Conservation (phyloP, 2,113 vertebrate genomes). For the Gnathonemus echidnorhynchus region DNA sequence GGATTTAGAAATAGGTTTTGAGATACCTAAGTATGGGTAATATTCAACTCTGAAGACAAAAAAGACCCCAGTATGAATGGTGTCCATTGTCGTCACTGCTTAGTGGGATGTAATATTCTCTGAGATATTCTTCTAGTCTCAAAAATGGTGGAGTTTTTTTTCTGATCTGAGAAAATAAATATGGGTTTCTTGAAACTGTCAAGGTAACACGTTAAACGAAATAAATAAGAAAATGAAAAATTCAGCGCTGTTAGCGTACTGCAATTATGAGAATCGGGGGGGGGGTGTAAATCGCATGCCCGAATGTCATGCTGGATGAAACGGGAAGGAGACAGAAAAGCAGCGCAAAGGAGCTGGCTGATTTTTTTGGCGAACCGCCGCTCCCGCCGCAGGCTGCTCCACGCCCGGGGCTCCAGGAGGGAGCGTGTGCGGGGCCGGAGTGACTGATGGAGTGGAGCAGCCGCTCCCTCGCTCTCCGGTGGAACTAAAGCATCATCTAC, state of each 20-base stretch:
- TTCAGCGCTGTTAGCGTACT: not conserved
- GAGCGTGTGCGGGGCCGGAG: not conserved
- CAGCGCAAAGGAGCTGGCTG: not conserved
- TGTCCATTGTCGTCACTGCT: slow-evolving; percentile 9
- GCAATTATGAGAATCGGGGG: not conserved
- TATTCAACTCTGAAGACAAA: not conserved
- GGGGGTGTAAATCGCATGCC: not conserved
- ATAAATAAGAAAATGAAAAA: not conserved
- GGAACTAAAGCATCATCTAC: slow-evolving; percentile 10
- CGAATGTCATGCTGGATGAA: not conserved
- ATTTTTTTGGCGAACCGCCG: not conserved
- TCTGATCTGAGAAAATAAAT: not conserved
- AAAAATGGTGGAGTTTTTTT: not conserved
- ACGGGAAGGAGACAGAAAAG: not conserved
- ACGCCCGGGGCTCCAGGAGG: not conserved
- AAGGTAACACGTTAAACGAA: not conserved
- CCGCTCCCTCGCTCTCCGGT: not conserved
- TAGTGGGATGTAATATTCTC: slow-evolving; percentile 10
- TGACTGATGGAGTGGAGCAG: slow-evolving; percentile 11
- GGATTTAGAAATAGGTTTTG: slow-evolving; percentile 12
- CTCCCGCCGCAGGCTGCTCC: not conserved
- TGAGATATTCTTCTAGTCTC: not conserved
- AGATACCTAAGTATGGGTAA: not conserved
- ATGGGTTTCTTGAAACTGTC: not conserved
- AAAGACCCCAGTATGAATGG: slow-evolving; percentile 1